Percentiles rank a stretch among this genome's conserved stretches.
Conservation (phyloP, 2,888 invertebrate species). For the Chironomus riparius region DNA sequence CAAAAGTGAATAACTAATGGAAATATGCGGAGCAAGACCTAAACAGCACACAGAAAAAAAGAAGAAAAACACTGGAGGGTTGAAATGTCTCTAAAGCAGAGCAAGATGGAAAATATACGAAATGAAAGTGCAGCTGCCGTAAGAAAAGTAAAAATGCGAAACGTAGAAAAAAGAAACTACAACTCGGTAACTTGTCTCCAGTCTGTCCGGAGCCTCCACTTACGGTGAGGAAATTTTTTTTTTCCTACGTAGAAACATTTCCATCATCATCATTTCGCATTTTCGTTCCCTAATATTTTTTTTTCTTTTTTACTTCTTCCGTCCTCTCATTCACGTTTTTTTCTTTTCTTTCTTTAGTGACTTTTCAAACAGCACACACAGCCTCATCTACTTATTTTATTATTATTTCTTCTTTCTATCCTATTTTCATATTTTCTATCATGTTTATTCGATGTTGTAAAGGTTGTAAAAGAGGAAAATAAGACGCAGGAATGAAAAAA, state of each 20-base stretch:
- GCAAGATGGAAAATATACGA: not conserved
- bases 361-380: not conserved
- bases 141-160: constrained; percentile 19
- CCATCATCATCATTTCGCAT: constrained; percentile 25
- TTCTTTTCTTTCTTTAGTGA: not conserved
- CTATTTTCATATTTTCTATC: too few species aligned
- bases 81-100: not conserved
- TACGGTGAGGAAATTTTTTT: constrained; percentile 18
- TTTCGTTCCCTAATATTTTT: constrained; percentile 21
- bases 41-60: not conserved
- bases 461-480: too few species aligned
- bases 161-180: constrained; percentile 19
- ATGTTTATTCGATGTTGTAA: too few species aligned
- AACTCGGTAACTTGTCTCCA: constrained; percentile 3
- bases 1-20: not conserved
- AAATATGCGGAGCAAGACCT: too few species aligned
- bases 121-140: constrained; percentile 18
- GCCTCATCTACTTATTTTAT: too few species aligned
- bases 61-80: not conserved
- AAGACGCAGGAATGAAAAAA: too few species aligned
- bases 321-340: not conserved
- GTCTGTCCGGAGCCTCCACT: constrained; percentile 21
- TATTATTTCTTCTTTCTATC: too few species aligned
- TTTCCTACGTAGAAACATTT: constrained; percentile 25
- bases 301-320: not conserved